These are phyloP conservation scores for Eudasyphora cyanicolor DNA, from an alignment of 2,888 invertebrate species.

Conservation along the genomic window DNA sequence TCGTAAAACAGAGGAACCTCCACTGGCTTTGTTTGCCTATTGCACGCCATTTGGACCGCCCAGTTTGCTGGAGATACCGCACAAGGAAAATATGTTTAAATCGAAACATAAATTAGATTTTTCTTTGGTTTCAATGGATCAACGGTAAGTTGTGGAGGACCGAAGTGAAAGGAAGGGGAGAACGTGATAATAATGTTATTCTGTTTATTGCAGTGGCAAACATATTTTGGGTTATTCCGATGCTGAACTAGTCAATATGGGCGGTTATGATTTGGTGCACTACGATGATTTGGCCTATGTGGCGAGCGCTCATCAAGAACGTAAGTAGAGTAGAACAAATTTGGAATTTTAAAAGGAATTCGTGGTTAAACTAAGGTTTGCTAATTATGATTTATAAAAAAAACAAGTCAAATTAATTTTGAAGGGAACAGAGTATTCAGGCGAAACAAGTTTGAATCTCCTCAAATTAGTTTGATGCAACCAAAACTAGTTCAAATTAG, in stretches of 20 bases:
- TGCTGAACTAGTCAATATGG: constrained; percentile 92
- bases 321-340: no score
- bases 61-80: constrained; percentile 96
- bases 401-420: no score
- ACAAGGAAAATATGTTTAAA: constrained; percentile 99
- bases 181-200: neutral
- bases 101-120: constrained; percentile 99
- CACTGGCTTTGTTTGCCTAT: constrained; percentile 96
- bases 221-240: constrained; percentile 97
- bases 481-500: no score
- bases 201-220: constrained; percentile 86
- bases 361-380: no score
- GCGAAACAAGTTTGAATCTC: no score
- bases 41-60: constrained; percentile 99
- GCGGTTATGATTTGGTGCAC: constrained; percentile 99
- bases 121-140: constrained; percentile 97
- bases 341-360: no score
- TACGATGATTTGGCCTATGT: constrained; percentile 98
- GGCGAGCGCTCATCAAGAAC: constrained; percentile 99
- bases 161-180: neutral
- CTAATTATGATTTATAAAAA: no score
- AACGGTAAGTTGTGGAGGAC: constrained; percentile 83
- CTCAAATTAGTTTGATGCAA: no score
- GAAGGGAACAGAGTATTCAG: no score
- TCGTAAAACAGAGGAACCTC: constrained; percentile 95